Percentiles rank a stretch among this genome's conserved stretches.
Evolutionary conservation across 2,797 vertebrate genomes (phyloP).

Genomic region (Pipistrellus pygmaeus): DNA sequence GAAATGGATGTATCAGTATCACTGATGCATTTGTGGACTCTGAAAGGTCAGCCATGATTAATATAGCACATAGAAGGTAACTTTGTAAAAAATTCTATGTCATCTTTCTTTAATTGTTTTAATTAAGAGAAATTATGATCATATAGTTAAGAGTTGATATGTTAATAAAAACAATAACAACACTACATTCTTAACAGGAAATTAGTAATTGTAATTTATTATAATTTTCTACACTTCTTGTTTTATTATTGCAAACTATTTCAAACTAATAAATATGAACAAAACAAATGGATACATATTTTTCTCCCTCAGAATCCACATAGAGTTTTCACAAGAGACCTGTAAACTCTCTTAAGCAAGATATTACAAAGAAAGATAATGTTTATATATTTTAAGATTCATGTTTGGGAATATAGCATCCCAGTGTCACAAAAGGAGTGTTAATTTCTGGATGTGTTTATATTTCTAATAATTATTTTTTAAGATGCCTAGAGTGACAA

Average conservation of each 20-base stretch:
- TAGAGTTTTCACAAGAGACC: not conserved
- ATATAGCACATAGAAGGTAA: not conserved
- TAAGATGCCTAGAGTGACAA: not conserved
- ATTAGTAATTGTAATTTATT: not conserved
- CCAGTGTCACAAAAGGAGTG: not conserved
- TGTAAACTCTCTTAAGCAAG: not conserved
- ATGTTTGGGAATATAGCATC: not conserved
- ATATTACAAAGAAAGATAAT: not conserved
- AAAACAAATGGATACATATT: not conserved
- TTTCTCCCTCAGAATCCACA: not conserved
- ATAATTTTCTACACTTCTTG: not conserved
- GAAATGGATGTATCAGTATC: not conserved
- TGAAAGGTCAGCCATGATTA: slow-evolving; percentile 1
- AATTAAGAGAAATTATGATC: not conserved
- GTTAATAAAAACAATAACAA: not conserved
- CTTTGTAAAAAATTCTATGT: not conserved
- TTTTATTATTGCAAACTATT: not conserved
- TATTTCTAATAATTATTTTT: slow-evolving; percentile 44
- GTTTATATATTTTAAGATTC: slow-evolving; percentile 15
- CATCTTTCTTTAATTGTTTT: not conserved
- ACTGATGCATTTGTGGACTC: not conserved
- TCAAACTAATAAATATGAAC: slow-evolving; percentile 1
- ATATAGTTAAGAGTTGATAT: not conserved
- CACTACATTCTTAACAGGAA: not conserved
- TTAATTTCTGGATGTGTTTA: slow-evolving; percentile 1